Evolutionary conservation across 2,888 invertebrate species (phyloP), one percentile per base, ranked within the genome.

Genomic region (Nomada hirtipes): DNA sequence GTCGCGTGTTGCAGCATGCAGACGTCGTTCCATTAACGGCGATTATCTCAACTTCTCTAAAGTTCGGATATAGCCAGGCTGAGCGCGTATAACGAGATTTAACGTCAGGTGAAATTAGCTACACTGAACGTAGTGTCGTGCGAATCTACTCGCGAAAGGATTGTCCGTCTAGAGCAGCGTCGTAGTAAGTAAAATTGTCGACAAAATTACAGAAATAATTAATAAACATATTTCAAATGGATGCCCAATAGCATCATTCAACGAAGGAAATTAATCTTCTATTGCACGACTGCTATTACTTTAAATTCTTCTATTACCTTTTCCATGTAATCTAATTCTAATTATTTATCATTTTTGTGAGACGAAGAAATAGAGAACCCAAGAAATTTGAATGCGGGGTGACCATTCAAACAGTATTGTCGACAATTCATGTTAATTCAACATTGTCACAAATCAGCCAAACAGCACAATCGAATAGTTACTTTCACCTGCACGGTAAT

Each of bases 1-100:
- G 69, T 63, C 67, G 42, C 42, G 29, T 52, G 80, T 52, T 44
- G 23, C 29, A 68, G 65, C 50, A 67, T n/a, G 70, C 65, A 70
- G 71, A 74, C 74, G 82, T 79, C 67, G 85, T 85, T 82, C 85
- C 85, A 85, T 85, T 85, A 85, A 85, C 84, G 76, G 76, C 74
- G 84, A 76, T 79, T 82, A 74, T 79, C 84, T 82, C 61, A 70
- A 83, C 72, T 84, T 85, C 72, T 15, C 82, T 70, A 82, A 76
- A 84, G 84, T 85, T 85, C 82, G 69, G 76, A 69, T 65, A 79
- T 78, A 84, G 70, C 69, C 67, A 63, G 76, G 57, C 67, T 15
- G 68, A 82, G 76, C 50, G 59, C 61, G 71, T 82, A 73, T 82
- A 82, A 73, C 79, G 84, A 85, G 84, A 78, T 84, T 84, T 72